phyloP scores from a whole-genome alignment of 2,888 invertebrate genomes.

The Margaritifera margaritifera region DNA sequence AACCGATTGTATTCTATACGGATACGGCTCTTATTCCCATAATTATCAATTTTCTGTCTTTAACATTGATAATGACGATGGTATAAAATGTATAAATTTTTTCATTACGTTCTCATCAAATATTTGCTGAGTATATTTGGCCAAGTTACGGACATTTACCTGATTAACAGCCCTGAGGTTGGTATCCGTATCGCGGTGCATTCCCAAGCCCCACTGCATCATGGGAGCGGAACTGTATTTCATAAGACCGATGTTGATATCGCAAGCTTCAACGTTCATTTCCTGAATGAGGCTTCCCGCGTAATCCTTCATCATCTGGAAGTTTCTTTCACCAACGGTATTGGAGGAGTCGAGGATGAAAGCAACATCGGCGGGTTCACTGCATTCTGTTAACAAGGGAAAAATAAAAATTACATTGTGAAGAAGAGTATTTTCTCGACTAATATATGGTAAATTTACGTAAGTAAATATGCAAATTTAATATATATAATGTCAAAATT shows the following conservation, averaged over 20 bases:
- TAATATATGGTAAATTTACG: too few relatives aligned
- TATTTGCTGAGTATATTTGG: too few relatives aligned
- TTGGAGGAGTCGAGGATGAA: slow-evolving; percentile 67
- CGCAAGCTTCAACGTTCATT: slow-evolving; percentile 59
- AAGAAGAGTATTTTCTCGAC: too few relatives aligned
- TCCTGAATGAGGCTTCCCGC: slow-evolving; percentile 59
- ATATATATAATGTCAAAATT: too few relatives aligned
- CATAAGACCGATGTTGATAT: slow-evolving; percentile 61
- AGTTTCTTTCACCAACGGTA: slow-evolving; percentile 56
- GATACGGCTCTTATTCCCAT: too few relatives aligned
- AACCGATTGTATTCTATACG: too few relatives aligned
- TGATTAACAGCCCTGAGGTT: slow-evolving; percentile 49
- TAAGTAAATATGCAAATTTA: too few relatives aligned
- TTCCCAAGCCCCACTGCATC: slow-evolving; percentile 57
- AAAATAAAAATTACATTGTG: too few relatives aligned
- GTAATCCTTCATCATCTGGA: slow-evolving; percentile 59
- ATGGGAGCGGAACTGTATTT: slow-evolving; percentile 67
- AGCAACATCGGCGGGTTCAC: slow-evolving; percentile 62
- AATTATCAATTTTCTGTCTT: too few relatives aligned
- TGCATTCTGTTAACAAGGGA: slow-evolving; percentile 50
- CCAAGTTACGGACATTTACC: slow-evolving; percentile 9
- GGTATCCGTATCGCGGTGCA: slow-evolving; percentile 49
- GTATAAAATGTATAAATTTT: too few relatives aligned
- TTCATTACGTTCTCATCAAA: too few relatives aligned
- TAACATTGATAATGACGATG: too few relatives aligned